phyloP scores from a whole-genome alignment of 1,140 invertebrate species.

The Rhagoletis zephyria region DNA sequence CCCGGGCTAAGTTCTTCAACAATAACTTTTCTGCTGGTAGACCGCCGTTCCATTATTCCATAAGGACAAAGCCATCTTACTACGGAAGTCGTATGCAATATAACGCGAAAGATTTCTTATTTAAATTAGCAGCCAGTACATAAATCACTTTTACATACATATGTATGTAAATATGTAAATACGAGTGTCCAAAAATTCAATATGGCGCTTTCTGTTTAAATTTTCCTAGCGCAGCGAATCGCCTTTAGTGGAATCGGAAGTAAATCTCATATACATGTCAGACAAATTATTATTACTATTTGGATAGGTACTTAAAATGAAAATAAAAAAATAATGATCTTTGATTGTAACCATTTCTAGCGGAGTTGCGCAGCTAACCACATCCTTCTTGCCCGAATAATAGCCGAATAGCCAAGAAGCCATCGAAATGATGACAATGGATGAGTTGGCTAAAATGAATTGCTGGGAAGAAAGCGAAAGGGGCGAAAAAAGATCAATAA shows the following conservation, averaged over 20 bases:
- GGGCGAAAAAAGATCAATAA: constrained; percentile 45
- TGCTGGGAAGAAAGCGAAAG: constrained; percentile 44
- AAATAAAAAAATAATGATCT: constrained; percentile 42
- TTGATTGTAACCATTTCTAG: not conserved
- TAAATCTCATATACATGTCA: constrained; percentile 52
- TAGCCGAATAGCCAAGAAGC: constrained; percentile 1
- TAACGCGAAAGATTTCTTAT: no score
- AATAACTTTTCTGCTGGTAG: no score
- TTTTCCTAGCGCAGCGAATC: not conserved
- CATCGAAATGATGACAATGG: constrained; percentile 6
- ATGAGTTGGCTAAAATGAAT: constrained; percentile 30
- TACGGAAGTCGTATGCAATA: no score
- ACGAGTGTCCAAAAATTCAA: not conserved
- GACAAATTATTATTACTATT: constrained; percentile 55
- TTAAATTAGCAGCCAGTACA: not conserved
- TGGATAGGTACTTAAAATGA: constrained; percentile 48
- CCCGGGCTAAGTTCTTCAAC: no score
- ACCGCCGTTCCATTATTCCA: no score
- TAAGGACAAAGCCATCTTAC: no score
- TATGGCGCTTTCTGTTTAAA: not conserved
- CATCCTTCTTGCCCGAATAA: constrained; percentile 1
- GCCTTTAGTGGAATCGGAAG: constrained; percentile 49
- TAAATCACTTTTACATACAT: not conserved
- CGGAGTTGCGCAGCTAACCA: not conserved
- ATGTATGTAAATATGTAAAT: not conserved